A percentile compares a stretch with the other conserved stretches of the same genome.
Conservation (phyloP, 2,797 vertebrate genomes). For the Sylvilagus floridanus region DNA sequence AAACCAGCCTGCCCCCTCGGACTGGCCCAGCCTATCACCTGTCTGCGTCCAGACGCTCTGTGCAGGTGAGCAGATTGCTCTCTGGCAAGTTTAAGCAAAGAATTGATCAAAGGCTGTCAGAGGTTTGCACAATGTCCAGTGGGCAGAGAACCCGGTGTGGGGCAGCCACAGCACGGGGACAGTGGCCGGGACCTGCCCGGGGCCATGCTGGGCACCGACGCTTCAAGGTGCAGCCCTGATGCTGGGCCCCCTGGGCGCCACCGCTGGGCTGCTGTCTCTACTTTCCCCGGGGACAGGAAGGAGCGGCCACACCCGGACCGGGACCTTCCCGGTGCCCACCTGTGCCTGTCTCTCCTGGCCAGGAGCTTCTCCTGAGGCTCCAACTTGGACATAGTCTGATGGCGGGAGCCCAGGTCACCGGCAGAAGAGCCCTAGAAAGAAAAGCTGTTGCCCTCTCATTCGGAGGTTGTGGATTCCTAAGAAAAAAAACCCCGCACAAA, state of each 20-base stretch:
- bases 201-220: fast-evolving
- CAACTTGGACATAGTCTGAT: neutral
- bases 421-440: neutral
- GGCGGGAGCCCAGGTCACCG: neutral
- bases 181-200: fast-evolving
- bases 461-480: neutral
- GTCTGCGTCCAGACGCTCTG: neutral
- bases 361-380: neutral
- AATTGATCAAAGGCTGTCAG: neutral
- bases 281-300: neutral
- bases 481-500: neutral
- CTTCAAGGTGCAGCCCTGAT: neutral
- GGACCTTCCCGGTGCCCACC: fast-evolving
- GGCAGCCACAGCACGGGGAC: neutral
- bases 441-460: neutral
- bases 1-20: neutral
- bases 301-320: fast-evolving
- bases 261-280: neutral
- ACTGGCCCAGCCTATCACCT: neutral
- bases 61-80: neutral
- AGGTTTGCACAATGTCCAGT: neutral
- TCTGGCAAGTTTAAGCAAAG: neutral
- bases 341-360: fast-evolving
- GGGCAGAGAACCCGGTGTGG: neutral
- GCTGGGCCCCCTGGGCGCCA: neutral